Percentiles rank a stretch among this genome's conserved stretches.
Conservation (phyloP, 1,140 invertebrate genomes). For the Stegodyphus dumicola region DNA sequence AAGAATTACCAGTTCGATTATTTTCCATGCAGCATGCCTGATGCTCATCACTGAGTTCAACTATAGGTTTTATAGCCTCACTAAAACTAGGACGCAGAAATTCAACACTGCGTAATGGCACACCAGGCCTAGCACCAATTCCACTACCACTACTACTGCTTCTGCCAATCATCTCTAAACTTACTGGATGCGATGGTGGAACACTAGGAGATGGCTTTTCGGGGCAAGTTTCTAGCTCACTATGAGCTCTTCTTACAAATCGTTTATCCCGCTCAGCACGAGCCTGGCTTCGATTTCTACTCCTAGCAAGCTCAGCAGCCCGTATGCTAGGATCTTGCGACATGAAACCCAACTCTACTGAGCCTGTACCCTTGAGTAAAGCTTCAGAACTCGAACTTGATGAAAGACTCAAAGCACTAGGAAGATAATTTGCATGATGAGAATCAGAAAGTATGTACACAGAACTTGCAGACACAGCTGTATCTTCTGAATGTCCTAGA, state of each 20-base stretch:
- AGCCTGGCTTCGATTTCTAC: constrained; percentile 52
- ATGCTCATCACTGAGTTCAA: constrained; percentile 84
- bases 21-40: constrained; percentile 67
- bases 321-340: constrained; percentile 63
- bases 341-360: constrained; percentile 65
- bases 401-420: constrained; percentile 57
- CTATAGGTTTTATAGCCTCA: constrained; percentile 85
- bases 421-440: constrained; percentile 34
- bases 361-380: constrained; percentile 64
- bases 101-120: constrained; percentile 43
- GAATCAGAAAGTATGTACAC: constrained; percentile 45
- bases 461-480: constrained; percentile 47
- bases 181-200: constrained; percentile 66
- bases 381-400: constrained; percentile 62
- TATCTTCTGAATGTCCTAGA: constrained; percentile 44
- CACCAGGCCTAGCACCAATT: constrained; percentile 22
- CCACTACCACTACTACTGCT: constrained; percentile 57
- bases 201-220: constrained; percentile 61
- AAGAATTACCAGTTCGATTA: constrained; percentile 19
- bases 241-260: constrained; percentile 62
- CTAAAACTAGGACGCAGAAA: constrained; percentile 67
- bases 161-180: constrained; percentile 65
- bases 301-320: constrained; percentile 48
- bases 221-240: constrained; percentile 63
- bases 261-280: constrained; percentile 56